Evolutionary conservation across 1,140 invertebrate genomes (phyloP), one percentile per base, ranked within the genome.

Genomic region (Caenorhabditis remanei): DNA sequence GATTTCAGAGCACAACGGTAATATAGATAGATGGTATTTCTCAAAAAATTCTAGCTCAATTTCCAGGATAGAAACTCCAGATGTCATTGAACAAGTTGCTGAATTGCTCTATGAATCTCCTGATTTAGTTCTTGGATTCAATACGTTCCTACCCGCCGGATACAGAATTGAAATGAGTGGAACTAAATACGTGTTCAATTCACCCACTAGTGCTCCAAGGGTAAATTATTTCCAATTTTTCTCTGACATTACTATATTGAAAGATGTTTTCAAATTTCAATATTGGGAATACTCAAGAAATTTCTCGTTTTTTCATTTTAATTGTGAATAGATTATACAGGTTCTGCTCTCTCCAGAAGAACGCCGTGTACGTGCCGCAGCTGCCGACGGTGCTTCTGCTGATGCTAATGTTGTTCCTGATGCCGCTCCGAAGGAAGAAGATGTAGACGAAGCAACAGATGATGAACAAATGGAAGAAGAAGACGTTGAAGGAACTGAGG

Each of bases 1-100:
- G n/a, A 79, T 24, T 79, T 79, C n/a, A n/a, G 71, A 21, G 71
- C 71, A 6, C 71, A 79, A n/a, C 50, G 71, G 71, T 79, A 79
- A n/a, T 41, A 8, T n/a, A n/a, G 56, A 40, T 19, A 40, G 11
- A 19, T 65, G 1, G 21, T 9, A 65, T 65, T 40, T 58, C 50
- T 53, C 16, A 53, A 16, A 53, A n/a, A n/a, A 4, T 58, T 8
- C 19, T 21, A 4, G 16, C n/a, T 58, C 16, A 58, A 58, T 63
- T 32, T 79, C 3, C 71, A 79, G 71, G 32, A 79, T 79, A 5
- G 71, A 79, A 79, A 79, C 71, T 24, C 46, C 71, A 13, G 71
- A 79, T 24, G 71, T 79, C 14, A 53, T 79, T 24, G 71, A 79
- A 13, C 71, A 79, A 53, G 71, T 79, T 50, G 71, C 71, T 4